Base-by-base conservation (phyloP, 92 coral and sea anemone genomes). In the Meandrina meandrites region DNA sequence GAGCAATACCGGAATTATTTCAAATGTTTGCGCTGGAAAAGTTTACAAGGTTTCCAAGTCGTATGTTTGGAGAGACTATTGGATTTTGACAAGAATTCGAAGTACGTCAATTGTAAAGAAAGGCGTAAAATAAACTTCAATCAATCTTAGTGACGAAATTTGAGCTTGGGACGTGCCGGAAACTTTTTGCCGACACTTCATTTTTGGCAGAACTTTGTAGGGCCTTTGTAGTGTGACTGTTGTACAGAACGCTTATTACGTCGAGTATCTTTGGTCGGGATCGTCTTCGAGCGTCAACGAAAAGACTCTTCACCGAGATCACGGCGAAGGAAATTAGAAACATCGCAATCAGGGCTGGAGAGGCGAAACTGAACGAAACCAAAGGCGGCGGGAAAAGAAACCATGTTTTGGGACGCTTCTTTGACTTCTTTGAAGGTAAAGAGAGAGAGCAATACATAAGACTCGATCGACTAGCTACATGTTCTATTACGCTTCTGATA, bases 401-500 rank as follows among this genome's bases (percentile, higher is more conserved):
- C 71, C 10, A 62, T 66, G 85, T 66, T 81, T 28, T 64, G 85
- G 85, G 75, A 81, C 76, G 57, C 57, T 27, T 10, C 28, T 42
- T 7, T 40, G 18, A 81, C 57, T 27, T 10, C 28, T 42, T 7
- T 40, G 18, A 81, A 81, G 85, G 85, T 81, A 42, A n/a, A 62
- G 48, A 7, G 15, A 32, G 34, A 16, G 13, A 5, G 24, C 5
- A 47, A 4, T 34, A 35, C 4, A 17, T 51, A 13, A 14, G 11
- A 5, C 27, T 62, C 69, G 22, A 6, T 17, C 14, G 30, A n/a
- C 31, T 5, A 22, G 14, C 32, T 7, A 48, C 53, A 48, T 28
- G 14, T 10, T 14, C 3, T 27, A 8, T 7, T 8, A 28, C 17
- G 5, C 4, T 8, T 30, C 18, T 68, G 8, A 1, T 6, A 27